Conservation (phyloP, 2,888 invertebrate species). For the Calameuta filiformis region DNA sequence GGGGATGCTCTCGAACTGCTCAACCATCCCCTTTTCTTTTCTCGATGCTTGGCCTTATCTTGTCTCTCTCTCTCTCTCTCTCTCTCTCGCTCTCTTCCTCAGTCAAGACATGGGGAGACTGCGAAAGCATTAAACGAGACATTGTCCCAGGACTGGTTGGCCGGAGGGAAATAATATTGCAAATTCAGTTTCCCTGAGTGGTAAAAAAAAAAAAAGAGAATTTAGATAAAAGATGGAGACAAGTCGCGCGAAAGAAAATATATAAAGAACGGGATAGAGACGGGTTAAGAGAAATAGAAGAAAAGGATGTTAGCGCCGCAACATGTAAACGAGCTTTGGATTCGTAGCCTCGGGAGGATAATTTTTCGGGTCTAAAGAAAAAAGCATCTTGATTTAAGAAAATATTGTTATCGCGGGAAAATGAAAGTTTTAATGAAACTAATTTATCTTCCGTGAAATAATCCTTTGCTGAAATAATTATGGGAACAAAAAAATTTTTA, state of each 20-base stretch:
- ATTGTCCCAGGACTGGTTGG: slow-evolving; percentile 5
- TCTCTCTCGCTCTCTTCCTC: not conserved
- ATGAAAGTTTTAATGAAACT: not conserved
- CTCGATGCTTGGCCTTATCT: not conserved
- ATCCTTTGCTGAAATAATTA: not conserved
- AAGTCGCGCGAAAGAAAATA: too few species aligned
- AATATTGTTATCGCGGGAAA: too few species aligned
- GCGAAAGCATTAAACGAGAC: not conserved
- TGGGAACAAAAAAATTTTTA: not conserved
- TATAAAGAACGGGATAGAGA: too few species aligned
- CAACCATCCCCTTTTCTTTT: not conserved
- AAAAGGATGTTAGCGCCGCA: too few species aligned
- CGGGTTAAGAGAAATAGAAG: too few species aligned
- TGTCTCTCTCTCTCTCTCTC: slow-evolving; percentile 13
- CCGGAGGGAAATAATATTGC: not conserved
- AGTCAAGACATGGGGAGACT: too few species aligned
- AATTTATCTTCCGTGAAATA: slow-evolving; percentile 9
- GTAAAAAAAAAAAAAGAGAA: not conserved
- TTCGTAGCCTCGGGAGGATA: too few species aligned
- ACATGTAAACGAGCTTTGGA: too few species aligned
- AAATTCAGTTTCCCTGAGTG: not conserved
- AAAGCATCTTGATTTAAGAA: too few species aligned
- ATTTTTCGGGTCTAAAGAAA: too few species aligned
- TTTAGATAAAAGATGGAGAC: not conserved
- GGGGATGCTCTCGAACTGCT: slow-evolving; percentile 4